phyloP scores from a whole-genome alignment of 2,113 vertebrate species.

The Ochotona princeps region DNA sequence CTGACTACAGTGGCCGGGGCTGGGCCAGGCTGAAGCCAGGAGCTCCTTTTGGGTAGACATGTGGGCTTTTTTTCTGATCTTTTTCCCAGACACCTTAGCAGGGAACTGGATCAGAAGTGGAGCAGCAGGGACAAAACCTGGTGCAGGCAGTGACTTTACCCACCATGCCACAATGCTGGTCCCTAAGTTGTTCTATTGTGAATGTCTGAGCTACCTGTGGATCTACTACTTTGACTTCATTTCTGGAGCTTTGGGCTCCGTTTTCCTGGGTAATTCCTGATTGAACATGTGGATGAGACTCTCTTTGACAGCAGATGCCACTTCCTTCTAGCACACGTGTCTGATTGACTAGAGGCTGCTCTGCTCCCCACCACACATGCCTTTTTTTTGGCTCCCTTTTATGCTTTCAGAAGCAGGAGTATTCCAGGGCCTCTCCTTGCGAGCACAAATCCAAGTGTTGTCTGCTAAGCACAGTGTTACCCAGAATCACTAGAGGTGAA shows the following conservation, averaged over 20 bases:
- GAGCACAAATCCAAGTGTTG: background rate
- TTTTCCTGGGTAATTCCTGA: constrained; percentile 14
- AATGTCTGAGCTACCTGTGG: background rate
- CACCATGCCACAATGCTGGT: too few relatives aligned
- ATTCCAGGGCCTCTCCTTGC: background rate
- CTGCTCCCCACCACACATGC: background rate
- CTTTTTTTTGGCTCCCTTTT: background rate
- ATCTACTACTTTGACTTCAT: background rate
- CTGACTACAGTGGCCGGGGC: too few relatives aligned
- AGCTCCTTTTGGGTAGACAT: too few relatives aligned
- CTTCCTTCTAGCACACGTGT: background rate
- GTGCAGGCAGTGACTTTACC: too few relatives aligned
- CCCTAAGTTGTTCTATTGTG: background rate
- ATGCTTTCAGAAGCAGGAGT: background rate
- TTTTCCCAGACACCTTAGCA: too few relatives aligned
- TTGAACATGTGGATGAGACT: background rate
- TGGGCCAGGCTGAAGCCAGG: too few relatives aligned
- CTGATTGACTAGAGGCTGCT: background rate
- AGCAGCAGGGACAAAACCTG: too few relatives aligned
- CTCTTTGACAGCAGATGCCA: background rate
- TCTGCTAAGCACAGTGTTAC: background rate
- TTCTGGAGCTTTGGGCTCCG: background rate
- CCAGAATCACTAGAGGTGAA: background rate
- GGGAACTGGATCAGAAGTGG: too few relatives aligned
- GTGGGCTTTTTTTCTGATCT: too few relatives aligned